Evolutionary conservation across 1,140 invertebrate species (phyloP).

Genomic region (Bactericera cockerelli): DNA sequence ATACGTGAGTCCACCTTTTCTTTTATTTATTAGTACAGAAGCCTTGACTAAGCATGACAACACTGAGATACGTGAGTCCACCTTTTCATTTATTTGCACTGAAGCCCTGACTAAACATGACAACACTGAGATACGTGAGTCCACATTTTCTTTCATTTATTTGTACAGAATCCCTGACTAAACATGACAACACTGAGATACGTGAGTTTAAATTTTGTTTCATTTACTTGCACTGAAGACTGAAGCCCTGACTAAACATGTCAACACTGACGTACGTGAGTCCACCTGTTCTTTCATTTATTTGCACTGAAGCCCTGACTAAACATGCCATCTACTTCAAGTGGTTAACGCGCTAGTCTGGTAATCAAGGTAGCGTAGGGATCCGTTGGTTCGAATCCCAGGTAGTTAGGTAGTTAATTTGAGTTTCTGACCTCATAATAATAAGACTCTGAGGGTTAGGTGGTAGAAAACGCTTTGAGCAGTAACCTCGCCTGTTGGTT

Average conservation of each 20-base stretch:
- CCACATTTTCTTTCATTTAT: not conserved
- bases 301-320: conserved; percentile 57
- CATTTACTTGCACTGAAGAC: conserved; percentile 18
- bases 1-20: conserved; percentile 38
- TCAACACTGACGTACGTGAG: conserved; percentile 56
- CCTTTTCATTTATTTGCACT: not conserved
- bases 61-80: conserved; percentile 50
- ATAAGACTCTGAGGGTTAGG: too few relatives aligned
- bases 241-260: conserved; percentile 52
- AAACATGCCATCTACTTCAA: conserved; percentile 46
- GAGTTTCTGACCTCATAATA: too few relatives aligned
- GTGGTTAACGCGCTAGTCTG: too few relatives aligned
- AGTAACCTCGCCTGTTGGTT: too few relatives aligned
- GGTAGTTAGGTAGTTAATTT: too few relatives aligned
- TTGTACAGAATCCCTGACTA: conserved; percentile 43
- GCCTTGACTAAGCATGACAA: conserved; percentile 53
- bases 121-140: conserved; percentile 54
- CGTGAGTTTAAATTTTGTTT: conserved; percentile 39
- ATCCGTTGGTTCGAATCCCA: too few relatives aligned
- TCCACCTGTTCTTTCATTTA: too few relatives aligned
- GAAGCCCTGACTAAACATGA: conserved; percentile 54
- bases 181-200: conserved; percentile 53
- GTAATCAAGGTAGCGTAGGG: too few relatives aligned
- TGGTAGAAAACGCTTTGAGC: too few relatives aligned
- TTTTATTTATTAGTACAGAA: conserved; percentile 30